Evolutionary conservation across 2,888 invertebrate genomes (phyloP), one percentile per base, ranked within the genome.

Genomic region (Galerucella pusilla): DNA sequence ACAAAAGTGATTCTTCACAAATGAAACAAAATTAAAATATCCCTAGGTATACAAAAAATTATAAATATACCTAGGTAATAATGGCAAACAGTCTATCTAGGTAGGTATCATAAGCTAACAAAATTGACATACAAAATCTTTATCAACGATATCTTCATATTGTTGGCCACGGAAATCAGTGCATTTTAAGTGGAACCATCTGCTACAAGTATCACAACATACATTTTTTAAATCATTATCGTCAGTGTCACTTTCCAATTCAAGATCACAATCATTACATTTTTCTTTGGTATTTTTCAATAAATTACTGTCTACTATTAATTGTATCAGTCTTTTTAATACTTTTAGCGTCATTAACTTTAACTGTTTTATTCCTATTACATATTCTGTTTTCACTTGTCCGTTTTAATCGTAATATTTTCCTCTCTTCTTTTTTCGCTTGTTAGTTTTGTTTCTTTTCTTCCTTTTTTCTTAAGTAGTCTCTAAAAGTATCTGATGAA

Each of bases 101-200:
- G 46, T 46, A 46, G 3, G 7, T 46, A 46, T 46, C 46, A 46
- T 46, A 65, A 65, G 20, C 20, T 46, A 65, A 45, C 42, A 65
- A 65, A 46, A 65, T 65, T 65, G 45, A 65, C 65, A 65, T 16
- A 14, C 46, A 20, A 42, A 65, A 65, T 65, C 65, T 46, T 20
- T 45, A 45, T 65, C 46, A 46, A 9, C 45, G 46, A 65, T 65
- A 65, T 65, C 65, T 20, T 46, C 20, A n/a, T 65, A 65, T 46
- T 28, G 45, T n/a, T 45, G 20, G 46, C 65, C 65, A 46, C 46
- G 65, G 35, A 65, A 65, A 46, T 16, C 46, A 46, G 65, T 65
- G 46, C 65, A 65, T 65, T 65, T 65, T 20, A 65, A 65, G 46
- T 65, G 65, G 45, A 46, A 65, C 65, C 46, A 45, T 45, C 46